phyloP scores from a whole-genome alignment of 2,797 vertebrate species.

The Garrulus glandarius region DNA sequence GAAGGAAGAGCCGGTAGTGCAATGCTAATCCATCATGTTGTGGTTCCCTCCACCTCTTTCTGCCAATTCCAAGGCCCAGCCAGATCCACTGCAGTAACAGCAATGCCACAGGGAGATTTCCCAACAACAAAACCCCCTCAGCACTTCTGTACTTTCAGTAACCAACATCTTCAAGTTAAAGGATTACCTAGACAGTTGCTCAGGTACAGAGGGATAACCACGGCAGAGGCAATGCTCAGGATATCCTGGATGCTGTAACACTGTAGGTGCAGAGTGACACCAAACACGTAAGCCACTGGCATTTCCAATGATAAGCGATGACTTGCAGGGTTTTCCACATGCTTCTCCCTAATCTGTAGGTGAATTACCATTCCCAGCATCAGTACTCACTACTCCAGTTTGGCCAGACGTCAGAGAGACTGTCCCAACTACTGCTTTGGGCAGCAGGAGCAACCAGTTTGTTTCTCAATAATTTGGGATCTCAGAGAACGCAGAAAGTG shows the following conservation, averaged over 20 bases:
- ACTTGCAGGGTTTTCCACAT: not conserved
- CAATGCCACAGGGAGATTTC: not conserved
- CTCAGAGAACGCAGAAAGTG: not conserved
- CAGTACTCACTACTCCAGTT: conserved; percentile 42
- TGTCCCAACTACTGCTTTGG: not conserved
- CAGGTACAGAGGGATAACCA: not conserved
- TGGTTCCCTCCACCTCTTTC: not conserved
- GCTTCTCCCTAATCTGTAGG: not conserved
- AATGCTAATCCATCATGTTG: not conserved
- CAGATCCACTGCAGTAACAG: not conserved
- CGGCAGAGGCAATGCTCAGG: not conserved
- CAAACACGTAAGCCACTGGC: not conserved
- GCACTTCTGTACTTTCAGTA: not conserved
- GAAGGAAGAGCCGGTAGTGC: not conserved
- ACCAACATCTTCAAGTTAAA: not conserved
- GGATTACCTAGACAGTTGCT: not conserved
- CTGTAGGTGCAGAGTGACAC: not conserved
- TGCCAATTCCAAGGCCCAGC: not conserved
- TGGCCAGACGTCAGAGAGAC: not conserved
- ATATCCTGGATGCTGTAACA: not conserved
- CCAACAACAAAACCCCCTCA: not conserved
- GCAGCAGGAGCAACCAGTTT: not conserved
- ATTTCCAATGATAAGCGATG: not conserved
- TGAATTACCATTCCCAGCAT: not conserved
- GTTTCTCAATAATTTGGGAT: not conserved